phyloP scores from a whole-genome alignment of 2,888 invertebrate genomes.

The Stomorhina lunata region DNA sequence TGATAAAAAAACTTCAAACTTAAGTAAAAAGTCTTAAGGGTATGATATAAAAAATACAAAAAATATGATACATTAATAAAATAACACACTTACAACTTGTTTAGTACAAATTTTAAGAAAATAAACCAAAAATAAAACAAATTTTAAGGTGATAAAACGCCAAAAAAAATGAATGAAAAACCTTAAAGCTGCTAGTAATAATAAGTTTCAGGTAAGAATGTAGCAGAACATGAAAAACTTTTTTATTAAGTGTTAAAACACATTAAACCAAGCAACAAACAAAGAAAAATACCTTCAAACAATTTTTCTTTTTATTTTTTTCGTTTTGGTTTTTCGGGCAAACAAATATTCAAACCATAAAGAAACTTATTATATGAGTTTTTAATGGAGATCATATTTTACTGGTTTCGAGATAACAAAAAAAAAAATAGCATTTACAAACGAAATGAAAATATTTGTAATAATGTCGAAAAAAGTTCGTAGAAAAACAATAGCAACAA shows the following conservation, averaged over 20 bases:
- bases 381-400: conserved; percentile 41
- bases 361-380: conserved; percentile 27
- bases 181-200: not conserved
- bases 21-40: not conserved
- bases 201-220: not conserved
- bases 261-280: conserved; percentile 25
- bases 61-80: conserved; percentile 2
- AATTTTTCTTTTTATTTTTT: not conserved
- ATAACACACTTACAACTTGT: not conserved
- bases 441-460: not conserved
- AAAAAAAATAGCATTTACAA: not conserved
- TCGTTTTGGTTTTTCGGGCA: too few species aligned
- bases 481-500: not conserved
- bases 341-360: not conserved
- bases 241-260: conserved; percentile 49
- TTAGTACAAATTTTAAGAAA: not conserved
- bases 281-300: not conserved
- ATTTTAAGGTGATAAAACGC: not conserved
- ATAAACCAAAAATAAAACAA: not conserved
- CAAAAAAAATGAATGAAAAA: not conserved
- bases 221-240: conserved; percentile 23
- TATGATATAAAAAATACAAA: not conserved
- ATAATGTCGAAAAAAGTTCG: not conserved
- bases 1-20: conserved; percentile 9
- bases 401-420: not conserved